Evolutionary conservation across 2,113 vertebrate genomes (phyloP).

Genomic region (Solea solea): DNA sequence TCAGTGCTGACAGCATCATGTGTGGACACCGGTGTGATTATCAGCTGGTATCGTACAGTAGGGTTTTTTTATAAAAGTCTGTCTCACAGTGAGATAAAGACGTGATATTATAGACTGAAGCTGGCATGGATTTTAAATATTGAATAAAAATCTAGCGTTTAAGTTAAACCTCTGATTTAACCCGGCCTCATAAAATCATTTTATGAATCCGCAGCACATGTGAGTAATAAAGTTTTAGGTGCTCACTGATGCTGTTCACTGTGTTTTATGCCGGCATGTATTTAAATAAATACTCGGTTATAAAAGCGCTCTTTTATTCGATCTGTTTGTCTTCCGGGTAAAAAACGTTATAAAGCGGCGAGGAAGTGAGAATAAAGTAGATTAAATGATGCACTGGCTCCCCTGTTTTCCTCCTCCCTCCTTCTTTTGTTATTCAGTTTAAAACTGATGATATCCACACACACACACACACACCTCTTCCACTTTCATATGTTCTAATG

Average conservation of each 20-base stretch:
- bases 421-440: slow-evolving; percentile 7
- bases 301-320: neutral
- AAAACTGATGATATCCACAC: slow-evolving; percentile 39
- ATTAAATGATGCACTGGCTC: neutral
- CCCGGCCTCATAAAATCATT: neutral
- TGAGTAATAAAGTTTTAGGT: slow-evolving; percentile 43
- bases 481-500: slow-evolving; percentile 37
- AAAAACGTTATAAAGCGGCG: slow-evolving; percentile 6
- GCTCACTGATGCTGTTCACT: slow-evolving; percentile 12
- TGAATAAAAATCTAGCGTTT: no score
- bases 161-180: neutral
- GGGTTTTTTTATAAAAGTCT: no score
- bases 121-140: no score
- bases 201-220: slow-evolving; percentile 8
- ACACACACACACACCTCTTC: slow-evolving; percentile 10
- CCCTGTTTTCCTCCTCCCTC: neutral
- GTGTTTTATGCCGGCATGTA: neutral
- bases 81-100: no score
- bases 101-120: no score
- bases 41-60: no score
- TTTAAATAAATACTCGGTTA: no score
- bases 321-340: neutral
- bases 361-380: neutral
- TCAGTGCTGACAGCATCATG: no score
- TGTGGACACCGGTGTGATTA: no score